These are phyloP conservation scores for Centropus unirufus DNA, from an alignment of 2,113 vertebrate species.

Conservation along the genomic window DNA sequence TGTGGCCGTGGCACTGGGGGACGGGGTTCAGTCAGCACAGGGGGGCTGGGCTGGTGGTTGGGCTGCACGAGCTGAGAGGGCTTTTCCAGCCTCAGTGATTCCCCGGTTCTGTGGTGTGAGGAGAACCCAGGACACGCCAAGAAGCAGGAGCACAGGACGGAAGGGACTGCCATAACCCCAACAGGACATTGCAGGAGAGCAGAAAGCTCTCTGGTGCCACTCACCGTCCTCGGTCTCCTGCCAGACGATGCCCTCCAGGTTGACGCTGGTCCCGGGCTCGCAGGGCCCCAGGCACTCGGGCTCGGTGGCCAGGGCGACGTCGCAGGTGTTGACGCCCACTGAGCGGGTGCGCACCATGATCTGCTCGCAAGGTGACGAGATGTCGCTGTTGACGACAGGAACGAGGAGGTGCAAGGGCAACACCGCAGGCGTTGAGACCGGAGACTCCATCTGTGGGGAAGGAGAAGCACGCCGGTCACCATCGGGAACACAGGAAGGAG, in stretches of 20 bases:
- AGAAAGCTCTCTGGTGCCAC: slow-evolving; percentile 33
- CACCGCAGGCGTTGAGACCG: slow-evolving; percentile 91
- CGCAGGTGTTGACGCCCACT: slow-evolving; percentile 95
- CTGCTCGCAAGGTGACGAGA: slow-evolving; percentile 96
- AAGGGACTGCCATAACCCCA: background rate
- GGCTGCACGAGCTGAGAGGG: no score
- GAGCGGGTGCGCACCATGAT: slow-evolving; percentile 99
- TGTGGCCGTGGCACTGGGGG: no score
- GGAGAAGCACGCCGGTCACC: background rate
- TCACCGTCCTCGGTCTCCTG: slow-evolving; percentile 98
- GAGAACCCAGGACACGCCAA: background rate
- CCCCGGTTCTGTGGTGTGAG: background rate
- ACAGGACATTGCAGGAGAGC: background rate
- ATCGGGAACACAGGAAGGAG: background rate
- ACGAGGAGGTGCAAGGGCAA: slow-evolving; percentile 93
- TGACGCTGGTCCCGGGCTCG: slow-evolving; percentile 97
- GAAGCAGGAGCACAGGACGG: background rate
- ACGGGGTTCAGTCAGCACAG: no score
- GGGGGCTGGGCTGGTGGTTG: no score
- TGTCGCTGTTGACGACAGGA: slow-evolving; percentile 89
- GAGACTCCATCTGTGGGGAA: slow-evolving; percentile 92
- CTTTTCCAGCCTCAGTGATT: no score
- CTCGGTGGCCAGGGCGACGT: slow-evolving; percentile 94
- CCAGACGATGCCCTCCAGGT: slow-evolving; percentile 99
- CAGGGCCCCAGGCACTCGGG: slow-evolving; percentile 97